Base-by-base conservation (phyloP, 1,140 invertebrate genomes). In the Cataglyphis hispanica region DNA sequence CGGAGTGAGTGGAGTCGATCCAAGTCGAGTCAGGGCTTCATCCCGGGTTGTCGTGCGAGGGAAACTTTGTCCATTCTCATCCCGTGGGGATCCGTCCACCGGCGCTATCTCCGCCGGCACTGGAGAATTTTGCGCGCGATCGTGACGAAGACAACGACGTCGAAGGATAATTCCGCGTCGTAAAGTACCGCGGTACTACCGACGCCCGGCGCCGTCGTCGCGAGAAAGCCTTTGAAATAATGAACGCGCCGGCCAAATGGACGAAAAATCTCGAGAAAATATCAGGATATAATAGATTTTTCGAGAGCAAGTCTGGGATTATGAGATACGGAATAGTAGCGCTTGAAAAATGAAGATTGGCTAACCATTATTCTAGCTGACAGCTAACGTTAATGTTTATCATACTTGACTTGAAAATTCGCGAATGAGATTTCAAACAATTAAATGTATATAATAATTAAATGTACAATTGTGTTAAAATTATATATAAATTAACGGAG, bases 21-120 rank as follows among this genome's bases (percentile, higher is more conserved):
- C 85, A 81, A 85, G 84, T 88, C 50, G 75, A 87, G 86, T 83
- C 70, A 60, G 50, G 46, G 75, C 78, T 81, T 63, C 50, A 58
- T 74, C 80, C 63, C 46, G 64, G 64, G 76, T 87, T 84, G 61
- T 61, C 67, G 72, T 64, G 83, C 58, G 19, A 61, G 60, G 87
- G 84, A 92, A 94, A 94, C 93, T 93, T 94, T 93, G 92, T 94
- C 92, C 93, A 94, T 94, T 94, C 92, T 91, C 90, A 93, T 93
- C 91, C 90, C 92, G 90, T 84, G 86, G 91, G 90, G 89, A 92
- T 86, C 77, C 84, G 87, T 87, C 75, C 58, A 58, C 69, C 56
- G 53, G 63, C 46, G 80, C 86, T 91, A 90, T 90, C 89, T 87
- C 58, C 53, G 31, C 22, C 56, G 34, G 56, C 63, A 22, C 25